Evolutionary conservation across 1,140 invertebrate species (phyloP), one percentile per base, ranked within the genome.

Genomic region (Nasonia longicornis): DNA sequence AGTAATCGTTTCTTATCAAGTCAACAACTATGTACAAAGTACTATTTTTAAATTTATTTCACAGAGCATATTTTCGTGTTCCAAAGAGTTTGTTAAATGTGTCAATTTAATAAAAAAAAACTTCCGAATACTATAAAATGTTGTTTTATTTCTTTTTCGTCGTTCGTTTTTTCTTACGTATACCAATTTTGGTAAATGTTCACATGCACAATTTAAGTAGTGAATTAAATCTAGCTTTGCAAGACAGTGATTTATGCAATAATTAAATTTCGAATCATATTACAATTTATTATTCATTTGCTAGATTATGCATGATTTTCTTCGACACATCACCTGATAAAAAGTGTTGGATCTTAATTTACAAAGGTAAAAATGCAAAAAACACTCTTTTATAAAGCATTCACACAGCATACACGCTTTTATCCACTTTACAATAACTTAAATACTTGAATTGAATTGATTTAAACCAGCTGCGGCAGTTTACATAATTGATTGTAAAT

Each of bases 381-480:
- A 76, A 63, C 71, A 63, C 45, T 70, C n/a, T 82, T 84, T 48
- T 71, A 77, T 74, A 77, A 79, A 85, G 83, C 84, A 88, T 73
- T 86, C 83, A 80, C 79, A 78, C 85, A 84, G 16, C 83, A 84
- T 70, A 80, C 83, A 79, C 70, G 35, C 80, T 6, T 80, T n/a
- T 71, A 78, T 26, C 63, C 16, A 85, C 81, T 35, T 42, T 22
- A 80, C 84, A 86, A 84, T 87, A 89, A 86, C 22, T 85, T 92
- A 93, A 92, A 92, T 52, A 42, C 70, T 42, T 76, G 58, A 72
- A 26, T 26, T 26, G 26, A 81, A 81, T 72, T 81, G 1, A 66
- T 73, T 71, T 45, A 67, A 70, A 26, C 42, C 52, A 70, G 78
- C 76, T 78, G 69, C 77, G 29, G 26, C 42, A 52, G 58, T 48